Base-by-base conservation (phyloP, 1,140 invertebrate species). In the Drosophila kikkawai region DNA sequence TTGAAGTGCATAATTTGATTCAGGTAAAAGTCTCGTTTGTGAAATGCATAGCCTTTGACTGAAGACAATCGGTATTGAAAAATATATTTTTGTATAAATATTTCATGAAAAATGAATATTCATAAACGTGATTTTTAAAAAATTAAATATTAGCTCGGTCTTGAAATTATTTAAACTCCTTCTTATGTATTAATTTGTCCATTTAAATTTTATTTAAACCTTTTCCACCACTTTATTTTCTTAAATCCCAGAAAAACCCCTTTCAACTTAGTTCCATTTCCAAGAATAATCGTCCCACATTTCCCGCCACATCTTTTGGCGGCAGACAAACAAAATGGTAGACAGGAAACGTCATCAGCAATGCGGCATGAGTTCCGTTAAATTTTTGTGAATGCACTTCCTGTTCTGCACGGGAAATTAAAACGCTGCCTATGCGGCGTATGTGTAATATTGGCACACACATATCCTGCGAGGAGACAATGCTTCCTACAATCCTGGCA, bases 361-460 rank as follows among this genome's bases (percentile, higher is more conserved):
- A 51, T 63, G 53, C 75, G 58, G 66, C 74, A 70, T 42, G 19
- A 34, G 64, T 77, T 77, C 75, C 74, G 75, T 77, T 69, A 32
- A 42, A 51, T 29, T 65, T 48, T 51, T 39, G 53, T 75, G 57
- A 48, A 74, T 75, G 71, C 69, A 42, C 37, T 44, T 76, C 63
- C 63, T 47, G 44, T 50, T 22, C 56, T 22, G 53, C 41, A 77
- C 51, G 65, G 75, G 75, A 79, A 78, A 79, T 79, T 79, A 79
- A 79, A 79, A 79, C 13, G 74, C 44, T 71, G 84, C 50, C 84
- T 56, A 84, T 69, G 84, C 51, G 84, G 84, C 85, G 84, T 87
- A 87, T 87, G 84, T 84, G 84, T 78, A 66, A 87, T 87, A 84
- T 88, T 87, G 84, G 83, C 61, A 80, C 59, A 84, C 58, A 80